Evolutionary conservation across 2,888 invertebrate genomes (phyloP).

Genomic region (Napeogenes sylphis): DNA sequence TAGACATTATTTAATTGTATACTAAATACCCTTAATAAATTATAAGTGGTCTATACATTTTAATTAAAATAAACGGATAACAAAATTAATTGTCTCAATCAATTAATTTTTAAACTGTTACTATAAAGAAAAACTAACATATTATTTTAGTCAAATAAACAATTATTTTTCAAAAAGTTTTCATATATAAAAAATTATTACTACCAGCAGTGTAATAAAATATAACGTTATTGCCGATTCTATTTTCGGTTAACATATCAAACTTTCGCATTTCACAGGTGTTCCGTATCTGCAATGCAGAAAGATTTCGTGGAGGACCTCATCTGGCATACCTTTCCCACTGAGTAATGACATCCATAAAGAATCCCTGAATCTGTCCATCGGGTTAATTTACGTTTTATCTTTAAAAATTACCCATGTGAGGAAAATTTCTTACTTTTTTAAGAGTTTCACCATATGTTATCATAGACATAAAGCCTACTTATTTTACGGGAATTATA

Average conservation of each 20-base stretch:
- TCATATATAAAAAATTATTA: too few species aligned
- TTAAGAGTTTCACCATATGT: constrained; percentile 11
- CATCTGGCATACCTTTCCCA: constrained; percentile 44
- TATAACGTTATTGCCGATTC: background rate
- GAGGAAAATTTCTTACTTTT: background rate
- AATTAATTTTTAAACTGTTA: too few species aligned
- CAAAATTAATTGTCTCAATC: too few species aligned
- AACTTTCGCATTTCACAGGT: constrained; percentile 13
- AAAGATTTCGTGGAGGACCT: constrained; percentile 45
- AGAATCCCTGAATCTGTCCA: constrained; percentile 33
- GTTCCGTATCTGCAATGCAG: constrained; percentile 46
- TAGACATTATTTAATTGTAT: background rate
- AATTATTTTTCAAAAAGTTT: too few species aligned
- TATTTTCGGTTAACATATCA: background rate
- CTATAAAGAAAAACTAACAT: too few species aligned
- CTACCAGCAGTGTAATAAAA: too few species aligned
- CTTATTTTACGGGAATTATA: too few species aligned
- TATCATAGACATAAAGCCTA: too few species aligned
- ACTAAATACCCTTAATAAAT: background rate
- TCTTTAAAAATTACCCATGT: constrained; percentile 5
- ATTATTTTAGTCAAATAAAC: too few species aligned
- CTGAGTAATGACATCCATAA: constrained; percentile 53
- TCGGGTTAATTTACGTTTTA: constrained; percentile 22
- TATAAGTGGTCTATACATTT: background rate
- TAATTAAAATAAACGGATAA: background rate